phyloP scores from a whole-genome alignment of 2,113 vertebrate species.

The Alethe castanea region DNA sequence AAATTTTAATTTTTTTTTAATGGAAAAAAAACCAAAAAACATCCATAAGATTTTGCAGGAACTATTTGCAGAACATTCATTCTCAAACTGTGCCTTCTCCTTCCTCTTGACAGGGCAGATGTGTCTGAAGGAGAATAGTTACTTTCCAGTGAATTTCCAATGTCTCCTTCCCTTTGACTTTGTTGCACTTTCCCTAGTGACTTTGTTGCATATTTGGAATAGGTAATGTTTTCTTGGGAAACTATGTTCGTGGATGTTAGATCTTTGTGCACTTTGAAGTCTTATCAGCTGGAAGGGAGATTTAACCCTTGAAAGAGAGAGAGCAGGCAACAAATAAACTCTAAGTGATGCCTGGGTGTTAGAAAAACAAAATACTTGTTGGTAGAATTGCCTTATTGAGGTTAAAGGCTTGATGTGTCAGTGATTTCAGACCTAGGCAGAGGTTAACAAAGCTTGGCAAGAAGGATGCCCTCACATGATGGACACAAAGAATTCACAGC shows the following conservation, averaged over 20 bases:
- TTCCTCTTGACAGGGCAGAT: neutral
- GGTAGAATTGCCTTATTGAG: neutral
- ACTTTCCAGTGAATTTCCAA: neutral
- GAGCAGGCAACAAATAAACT: neutral
- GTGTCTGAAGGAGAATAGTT: neutral
- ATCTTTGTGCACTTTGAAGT: neutral
- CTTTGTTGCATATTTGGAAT: neutral
- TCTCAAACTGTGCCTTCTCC: neutral
- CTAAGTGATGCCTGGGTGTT: neutral
- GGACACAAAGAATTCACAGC: neutral
- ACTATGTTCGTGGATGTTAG: neutral
- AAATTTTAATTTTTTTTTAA: too few relatives aligned
- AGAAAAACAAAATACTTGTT: neutral
- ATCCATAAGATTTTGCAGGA: neutral
- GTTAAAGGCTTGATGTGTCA: neutral
- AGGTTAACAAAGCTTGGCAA: neutral
- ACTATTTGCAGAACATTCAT: neutral
- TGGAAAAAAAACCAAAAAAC: neutral
- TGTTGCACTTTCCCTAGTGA: neutral
- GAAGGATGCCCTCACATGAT: neutral
- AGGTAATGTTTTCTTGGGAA: neutral
- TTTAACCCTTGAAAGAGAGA: neutral
- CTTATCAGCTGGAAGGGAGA: neutral
- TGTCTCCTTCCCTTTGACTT: neutral
- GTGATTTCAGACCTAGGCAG: neutral